Percentiles rank a stretch among this genome's conserved stretches.
Evolutionary conservation across 2,888 invertebrate species (phyloP).

Genomic region (Patella depressa): DNA sequence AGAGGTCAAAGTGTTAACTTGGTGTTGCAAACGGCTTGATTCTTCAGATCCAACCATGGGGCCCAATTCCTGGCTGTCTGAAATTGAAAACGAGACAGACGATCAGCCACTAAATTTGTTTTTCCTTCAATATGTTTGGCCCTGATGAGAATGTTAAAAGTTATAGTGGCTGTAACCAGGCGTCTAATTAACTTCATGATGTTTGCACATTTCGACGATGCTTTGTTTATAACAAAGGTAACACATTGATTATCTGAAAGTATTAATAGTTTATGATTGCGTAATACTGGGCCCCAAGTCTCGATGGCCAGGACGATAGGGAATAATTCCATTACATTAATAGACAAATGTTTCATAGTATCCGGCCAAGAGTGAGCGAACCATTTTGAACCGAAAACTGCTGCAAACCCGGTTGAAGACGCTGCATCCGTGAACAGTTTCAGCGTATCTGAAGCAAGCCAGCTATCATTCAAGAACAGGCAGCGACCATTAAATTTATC

Average conservation of each 20-base stretch:
- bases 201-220: too few relatives aligned
- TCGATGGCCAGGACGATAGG: not conserved
- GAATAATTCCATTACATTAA: constrained; percentile 11
- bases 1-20: not conserved
- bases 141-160: constrained; percentile 3
- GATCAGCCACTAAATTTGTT: constrained; percentile 2
- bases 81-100: constrained; percentile 1
- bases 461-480: not conserved
- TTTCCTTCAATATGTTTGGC: constrained; percentile 6
- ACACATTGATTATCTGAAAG: constrained; percentile 1
- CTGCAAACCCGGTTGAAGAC: constrained; percentile 2
- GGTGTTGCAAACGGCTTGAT: not conserved
- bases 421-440: constrained; percentile 11
- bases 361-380: not conserved
- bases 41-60: not conserved
- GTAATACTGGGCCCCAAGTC: not conserved
- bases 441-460: not conserved
- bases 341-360: not conserved
- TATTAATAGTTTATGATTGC: not conserved
- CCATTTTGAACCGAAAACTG: constrained; percentile 13
- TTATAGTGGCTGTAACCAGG: not conserved
- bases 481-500: not conserved
- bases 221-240: too few relatives aligned
- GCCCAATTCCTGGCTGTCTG: constrained; percentile 10
- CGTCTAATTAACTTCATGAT: too few relatives aligned